Evolutionary conservation across 2,888 invertebrate species (phyloP).

Genomic region (Clusia tigrina): DNA sequence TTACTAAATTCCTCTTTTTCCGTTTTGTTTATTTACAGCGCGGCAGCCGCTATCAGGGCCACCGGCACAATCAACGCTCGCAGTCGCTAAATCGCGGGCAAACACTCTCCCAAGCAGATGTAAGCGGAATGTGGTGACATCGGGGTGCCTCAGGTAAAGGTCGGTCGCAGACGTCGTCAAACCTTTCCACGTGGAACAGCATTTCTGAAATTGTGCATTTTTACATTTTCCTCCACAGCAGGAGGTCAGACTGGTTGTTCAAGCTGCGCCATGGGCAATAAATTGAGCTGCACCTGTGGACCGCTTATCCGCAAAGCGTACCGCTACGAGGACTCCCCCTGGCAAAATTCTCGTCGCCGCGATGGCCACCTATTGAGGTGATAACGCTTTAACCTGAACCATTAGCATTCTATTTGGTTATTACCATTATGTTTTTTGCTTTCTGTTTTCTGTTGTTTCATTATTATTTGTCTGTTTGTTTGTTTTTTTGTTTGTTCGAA

Average conservation of each 20-base stretch:
- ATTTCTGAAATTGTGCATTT: conserved; percentile 7
- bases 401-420: not conserved
- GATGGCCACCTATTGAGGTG: conserved; percentile 90
- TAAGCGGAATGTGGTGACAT: conserved; percentile 80
- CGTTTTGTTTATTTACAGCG: conserved; percentile 58
- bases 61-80: conserved; percentile 75
- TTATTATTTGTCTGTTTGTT: conserved; percentile 8
- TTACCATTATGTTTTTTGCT: not conserved
- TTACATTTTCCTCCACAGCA: conserved; percentile 29
- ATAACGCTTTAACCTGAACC: conserved; percentile 19
- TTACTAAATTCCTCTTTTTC: not conserved
- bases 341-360: conserved; percentile 86
- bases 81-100: conserved; percentile 80
- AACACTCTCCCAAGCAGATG: conserved; percentile 73
- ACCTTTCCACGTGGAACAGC: conserved; percentile 11
- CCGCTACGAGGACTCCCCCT: conserved; percentile 95
- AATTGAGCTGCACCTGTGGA: conserved; percentile 95
- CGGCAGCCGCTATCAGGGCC: conserved; percentile 71
- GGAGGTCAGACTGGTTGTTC: conserved; percentile 65
- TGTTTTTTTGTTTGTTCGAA: not conserved
- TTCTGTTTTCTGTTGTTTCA: not conserved
- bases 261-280: conserved; percentile 91
- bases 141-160: conserved; percentile 75
- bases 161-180: no score
- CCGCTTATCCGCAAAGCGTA: conserved; percentile 96